Conservation (phyloP, 2,888 invertebrate genomes). For the Habroteleia sp. region DNA sequence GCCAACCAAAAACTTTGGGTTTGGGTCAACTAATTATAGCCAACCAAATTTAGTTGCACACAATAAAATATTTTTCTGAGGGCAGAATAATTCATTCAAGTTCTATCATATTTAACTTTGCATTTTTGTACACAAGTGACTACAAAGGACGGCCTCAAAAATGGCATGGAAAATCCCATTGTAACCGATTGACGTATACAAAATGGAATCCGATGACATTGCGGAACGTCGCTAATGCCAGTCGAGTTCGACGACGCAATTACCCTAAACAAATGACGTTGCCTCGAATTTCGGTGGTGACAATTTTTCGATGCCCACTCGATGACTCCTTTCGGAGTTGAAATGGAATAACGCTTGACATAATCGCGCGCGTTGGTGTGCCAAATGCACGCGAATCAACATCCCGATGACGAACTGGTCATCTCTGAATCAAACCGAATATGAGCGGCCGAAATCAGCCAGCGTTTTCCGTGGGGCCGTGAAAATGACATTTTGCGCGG, state of each 20-base stretch:
- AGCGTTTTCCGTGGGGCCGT: slow-evolving; percentile 11
- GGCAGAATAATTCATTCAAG: too few species aligned
- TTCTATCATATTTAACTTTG: too few species aligned
- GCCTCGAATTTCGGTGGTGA: background rate
- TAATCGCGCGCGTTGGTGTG: slow-evolving; percentile 12
- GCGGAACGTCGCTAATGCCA: too few species aligned
- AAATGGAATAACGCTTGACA: slow-evolving; percentile 44
- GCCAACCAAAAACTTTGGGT: too few species aligned
- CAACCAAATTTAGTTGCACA: too few species aligned
- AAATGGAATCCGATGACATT: slow-evolving; percentile 15
- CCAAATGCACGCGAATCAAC: slow-evolving; percentile 22
- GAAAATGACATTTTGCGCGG: slow-evolving; percentile 31
- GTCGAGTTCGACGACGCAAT: background rate
- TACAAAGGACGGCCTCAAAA: too few species aligned
- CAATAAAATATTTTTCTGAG: too few species aligned
- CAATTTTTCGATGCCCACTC: slow-evolving; percentile 4
- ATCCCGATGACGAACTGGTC: slow-evolving; percentile 24
- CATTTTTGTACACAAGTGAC: too few species aligned
- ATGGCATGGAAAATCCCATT: too few species aligned
- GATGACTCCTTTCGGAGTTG: slow-evolving; percentile 19
- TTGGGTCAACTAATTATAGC: too few species aligned
- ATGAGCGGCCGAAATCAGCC: slow-evolving; percentile 7
- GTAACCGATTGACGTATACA: too few species aligned
- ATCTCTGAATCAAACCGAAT: slow-evolving; percentile 17
- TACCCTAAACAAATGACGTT: slow-evolving; percentile 14